These are phyloP conservation scores for Pterocles burchelli DNA, from an alignment of 2,113 vertebrate species.

Conservation along the genomic window DNA sequence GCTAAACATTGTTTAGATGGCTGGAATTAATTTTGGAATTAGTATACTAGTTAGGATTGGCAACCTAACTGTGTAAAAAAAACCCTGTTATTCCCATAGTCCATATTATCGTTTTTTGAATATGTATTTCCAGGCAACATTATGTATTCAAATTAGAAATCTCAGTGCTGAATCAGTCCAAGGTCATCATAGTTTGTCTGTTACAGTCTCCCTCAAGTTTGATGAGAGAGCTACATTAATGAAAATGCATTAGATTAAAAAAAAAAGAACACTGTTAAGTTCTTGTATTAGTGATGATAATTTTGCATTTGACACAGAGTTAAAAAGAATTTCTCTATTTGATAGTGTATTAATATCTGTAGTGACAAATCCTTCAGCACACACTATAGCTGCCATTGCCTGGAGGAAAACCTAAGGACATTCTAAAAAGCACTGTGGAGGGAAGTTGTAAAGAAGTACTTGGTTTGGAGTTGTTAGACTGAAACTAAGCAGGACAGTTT, in stretches of 20 bases:
- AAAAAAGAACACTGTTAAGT: neutral
- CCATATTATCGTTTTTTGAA: neutral
- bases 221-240: slow-evolving; percentile 6
- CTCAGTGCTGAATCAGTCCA: slow-evolving; percentile 11
- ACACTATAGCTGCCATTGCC: slow-evolving; percentile 53
- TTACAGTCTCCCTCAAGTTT: slow-evolving; percentile 35
- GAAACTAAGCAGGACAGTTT: slow-evolving; percentile 52
- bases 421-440: slow-evolving; percentile 46
- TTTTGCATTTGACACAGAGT: slow-evolving; percentile 56
- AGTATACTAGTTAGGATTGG: neutral
- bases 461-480: slow-evolving; percentile 36
- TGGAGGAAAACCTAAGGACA: slow-evolving; percentile 72
- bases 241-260: slow-evolving; percentile 28
- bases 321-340: slow-evolving; percentile 62
- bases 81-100: neutral
- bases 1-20: neutral
- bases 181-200: slow-evolving; percentile 47
- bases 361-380: slow-evolving; percentile 56
- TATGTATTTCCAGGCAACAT: slow-evolving; percentile 8
- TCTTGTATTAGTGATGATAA: slow-evolving; percentile 52
- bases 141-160: slow-evolving; percentile 25
- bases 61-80: neutral
- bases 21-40: neutral
- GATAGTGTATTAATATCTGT: slow-evolving; percentile 54
- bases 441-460: slow-evolving; percentile 51